Conservation (phyloP, 2,113 vertebrate genomes). For the Gopherus evgoodei region DNA sequence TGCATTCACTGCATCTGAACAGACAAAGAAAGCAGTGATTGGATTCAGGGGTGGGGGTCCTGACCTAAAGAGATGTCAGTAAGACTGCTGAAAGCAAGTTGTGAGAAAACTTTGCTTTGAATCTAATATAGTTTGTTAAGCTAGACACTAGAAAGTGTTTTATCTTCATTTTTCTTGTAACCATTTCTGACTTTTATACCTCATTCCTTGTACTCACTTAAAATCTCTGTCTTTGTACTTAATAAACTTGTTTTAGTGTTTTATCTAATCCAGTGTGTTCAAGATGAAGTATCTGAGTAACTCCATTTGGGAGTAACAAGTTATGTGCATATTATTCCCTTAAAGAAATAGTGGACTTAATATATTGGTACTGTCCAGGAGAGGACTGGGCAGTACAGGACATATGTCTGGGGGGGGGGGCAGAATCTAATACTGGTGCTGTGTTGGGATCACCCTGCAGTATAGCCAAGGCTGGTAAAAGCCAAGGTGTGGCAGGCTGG, state of each 20-base stretch:
- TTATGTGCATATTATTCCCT: background rate
- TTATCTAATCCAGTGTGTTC: background rate
- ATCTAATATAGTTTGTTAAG: background rate
- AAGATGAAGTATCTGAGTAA: background rate
- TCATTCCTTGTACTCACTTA: background rate
- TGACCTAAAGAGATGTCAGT: background rate
- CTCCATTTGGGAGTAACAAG: background rate
- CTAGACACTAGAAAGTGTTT: background rate
- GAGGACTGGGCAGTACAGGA: background rate
- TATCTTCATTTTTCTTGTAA: background rate
- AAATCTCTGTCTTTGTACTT: background rate
- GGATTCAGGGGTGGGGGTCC: background rate
- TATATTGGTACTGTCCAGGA: background rate
- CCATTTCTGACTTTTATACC: background rate
- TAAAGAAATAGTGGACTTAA: background rate
- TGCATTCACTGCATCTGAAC: background rate
- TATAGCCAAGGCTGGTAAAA: background rate
- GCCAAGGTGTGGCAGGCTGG: background rate
- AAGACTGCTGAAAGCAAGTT: background rate
- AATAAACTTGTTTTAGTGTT: background rate
- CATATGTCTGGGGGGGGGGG: background rate
- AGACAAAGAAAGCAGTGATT: background rate
- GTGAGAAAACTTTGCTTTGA: background rate
- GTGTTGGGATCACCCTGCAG: background rate
- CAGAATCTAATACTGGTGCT: background rate